Conservation (phyloP, 2,888 invertebrate species). For the Hemicrepidius hirtus region DNA sequence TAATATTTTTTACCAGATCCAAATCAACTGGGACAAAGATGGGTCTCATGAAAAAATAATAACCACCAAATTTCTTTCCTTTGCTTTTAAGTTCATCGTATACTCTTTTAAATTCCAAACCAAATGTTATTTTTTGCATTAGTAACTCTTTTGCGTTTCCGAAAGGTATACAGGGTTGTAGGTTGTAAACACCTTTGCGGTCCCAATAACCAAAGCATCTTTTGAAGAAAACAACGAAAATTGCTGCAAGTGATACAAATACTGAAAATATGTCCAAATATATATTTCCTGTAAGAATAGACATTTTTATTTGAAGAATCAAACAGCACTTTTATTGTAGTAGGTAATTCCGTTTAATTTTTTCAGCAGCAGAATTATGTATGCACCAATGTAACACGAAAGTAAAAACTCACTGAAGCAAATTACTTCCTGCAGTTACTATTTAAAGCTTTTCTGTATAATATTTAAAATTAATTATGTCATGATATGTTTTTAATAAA, state of each 20-base stretch:
- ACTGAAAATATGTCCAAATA: not conserved
- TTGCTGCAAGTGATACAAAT: not conserved
- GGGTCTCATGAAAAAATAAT: constrained; percentile 53
- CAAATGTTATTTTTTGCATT: constrained; percentile 1
- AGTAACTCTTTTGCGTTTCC: constrained; percentile 34
- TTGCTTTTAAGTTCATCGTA: constrained; percentile 54
- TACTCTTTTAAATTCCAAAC: constrained; percentile 28
- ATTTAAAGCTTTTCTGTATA: too few relatives aligned
- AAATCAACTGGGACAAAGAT: constrained; percentile 57
- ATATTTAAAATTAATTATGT: too few relatives aligned
- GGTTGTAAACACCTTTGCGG: constrained; percentile 35
- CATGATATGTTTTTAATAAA: too few relatives aligned
- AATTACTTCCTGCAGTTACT: too few relatives aligned
- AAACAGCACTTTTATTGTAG: too few relatives aligned
- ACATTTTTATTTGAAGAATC: not conserved
- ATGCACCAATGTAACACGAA: too few relatives aligned
- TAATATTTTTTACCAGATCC: constrained; percentile 67
- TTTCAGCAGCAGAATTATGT: too few relatives aligned
- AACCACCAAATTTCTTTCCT: constrained; percentile 54
- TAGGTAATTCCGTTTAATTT: too few relatives aligned
- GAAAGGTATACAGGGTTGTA: constrained; percentile 34
- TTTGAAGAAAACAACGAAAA: constrained; percentile 26
- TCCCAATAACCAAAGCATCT: constrained; percentile 52
- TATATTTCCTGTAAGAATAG: not conserved
- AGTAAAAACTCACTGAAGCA: too few relatives aligned